A percentile compares a stretch with the other conserved stretches of the same genome.
These are phyloP conservation scores for Antennarius maculatus DNA, from an alignment of 2,797 vertebrate species.

Conservation along the genomic window DNA sequence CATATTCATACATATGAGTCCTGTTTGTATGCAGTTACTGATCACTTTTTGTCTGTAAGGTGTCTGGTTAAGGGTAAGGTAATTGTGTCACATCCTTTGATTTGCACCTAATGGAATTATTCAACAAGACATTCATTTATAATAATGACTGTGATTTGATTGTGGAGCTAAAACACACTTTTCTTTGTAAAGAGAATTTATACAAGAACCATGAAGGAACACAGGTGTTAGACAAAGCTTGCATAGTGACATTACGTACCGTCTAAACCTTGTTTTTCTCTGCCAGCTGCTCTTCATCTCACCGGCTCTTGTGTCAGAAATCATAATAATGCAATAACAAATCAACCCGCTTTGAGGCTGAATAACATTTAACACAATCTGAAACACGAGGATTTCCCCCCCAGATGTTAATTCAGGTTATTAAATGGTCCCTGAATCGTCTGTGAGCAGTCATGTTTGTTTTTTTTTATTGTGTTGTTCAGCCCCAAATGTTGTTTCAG, in stretches of 20 bases:
- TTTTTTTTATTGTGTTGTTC: constrained; percentile 40
- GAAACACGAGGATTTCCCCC: neutral
- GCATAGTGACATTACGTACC: neutral
- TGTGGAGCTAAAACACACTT: neutral
- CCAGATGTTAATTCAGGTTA: neutral
- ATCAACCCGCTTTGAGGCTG: constrained; percentile 59
- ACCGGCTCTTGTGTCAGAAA: constrained; percentile 38
- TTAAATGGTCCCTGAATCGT: neutral
- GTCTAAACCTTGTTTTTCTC: constrained; percentile 24
- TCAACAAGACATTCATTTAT: constrained; percentile 17
- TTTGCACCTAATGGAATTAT: constrained; percentile 15
- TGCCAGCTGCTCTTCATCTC: constrained; percentile 31
- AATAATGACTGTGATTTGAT: constrained; percentile 8
- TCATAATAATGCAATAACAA: constrained; percentile 36
- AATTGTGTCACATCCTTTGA: constrained; percentile 1
- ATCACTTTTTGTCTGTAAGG: constrained; percentile 15
- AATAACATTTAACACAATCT: constrained; percentile 45
- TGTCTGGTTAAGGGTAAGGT: constrained; percentile 25
- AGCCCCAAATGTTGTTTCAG: constrained; percentile 59
- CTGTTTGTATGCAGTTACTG: constrained; percentile 26
- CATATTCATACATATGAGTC: constrained; percentile 11
- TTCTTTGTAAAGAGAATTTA: neutral
- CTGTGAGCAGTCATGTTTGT: neutral
- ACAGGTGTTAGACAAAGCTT: neutral
- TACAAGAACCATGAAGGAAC: neutral